Base-by-base conservation (phyloP, 2,888 invertebrate genomes). In the Tricholauxania praeusta region DNA sequence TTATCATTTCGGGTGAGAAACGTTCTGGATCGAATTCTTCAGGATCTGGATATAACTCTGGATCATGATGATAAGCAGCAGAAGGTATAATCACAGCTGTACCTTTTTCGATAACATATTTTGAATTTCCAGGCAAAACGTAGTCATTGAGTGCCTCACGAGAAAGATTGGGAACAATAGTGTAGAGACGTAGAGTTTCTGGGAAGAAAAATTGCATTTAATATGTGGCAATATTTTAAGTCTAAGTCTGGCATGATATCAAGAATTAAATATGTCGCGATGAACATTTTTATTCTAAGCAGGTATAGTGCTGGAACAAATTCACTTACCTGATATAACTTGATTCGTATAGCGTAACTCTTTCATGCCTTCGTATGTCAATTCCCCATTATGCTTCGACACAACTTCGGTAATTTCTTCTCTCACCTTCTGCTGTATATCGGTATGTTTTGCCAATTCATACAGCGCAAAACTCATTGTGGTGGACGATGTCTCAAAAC, bases 1-100 rank as follows among this genome's bases (percentile, higher is more conserved):
- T 85, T 63, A 90, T 90, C 49, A 89, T 89, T 75, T 90, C 90
- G 1, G 88, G 84, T 0, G 87, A 82, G 80, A 92, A 92, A 77
- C 91, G 86, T 12, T 92, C 91, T 0, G 92, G 92, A 70, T 91
- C 88, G 72, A 92, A 92, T 28, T 85, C 87, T 5, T 90, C 86
- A 0, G 93, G 92, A 12, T 92, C 87, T 0, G 90, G 90, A 77
- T 90, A 92, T 75, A 89, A 86, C 1, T 88, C 87, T 0, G 90
- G 89, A 79, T 91, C 91, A 80, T 89, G 89, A 76, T 92, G 92
- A 79, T 92, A 89, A 1, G 89, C 89, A 64, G 88, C 88, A 2
- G 87, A 84, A 0, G 91, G 90, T 66, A 92, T 88, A 3, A 90
- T 82, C 0, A 91, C 82, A 28, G 88, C 81, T n/a, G 89, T 89